These are phyloP conservation scores for Noctua comes DNA, from an alignment of 2,888 invertebrate species.

Conservation along the genomic window DNA sequence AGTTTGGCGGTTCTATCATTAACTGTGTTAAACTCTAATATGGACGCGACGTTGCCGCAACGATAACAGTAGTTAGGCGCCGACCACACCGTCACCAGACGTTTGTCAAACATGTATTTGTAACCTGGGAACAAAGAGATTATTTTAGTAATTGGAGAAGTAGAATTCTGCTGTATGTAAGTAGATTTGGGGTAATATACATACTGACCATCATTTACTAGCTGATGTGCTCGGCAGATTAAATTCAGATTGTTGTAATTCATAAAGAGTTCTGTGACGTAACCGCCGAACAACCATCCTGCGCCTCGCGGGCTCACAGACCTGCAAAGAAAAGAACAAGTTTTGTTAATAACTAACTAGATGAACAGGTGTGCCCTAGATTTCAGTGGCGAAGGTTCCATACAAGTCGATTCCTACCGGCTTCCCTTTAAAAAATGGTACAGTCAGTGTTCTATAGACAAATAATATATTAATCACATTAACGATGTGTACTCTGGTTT, in stretches of 20 bases:
- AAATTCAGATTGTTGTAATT: slow-evolving; percentile 97
- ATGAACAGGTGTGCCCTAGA: neutral
- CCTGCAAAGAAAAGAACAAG: slow-evolving; percentile 82
- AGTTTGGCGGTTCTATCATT: slow-evolving; percentile 95
- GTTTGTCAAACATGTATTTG: slow-evolving; percentile 99
- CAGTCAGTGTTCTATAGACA: too few relatives aligned
- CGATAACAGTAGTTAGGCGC: slow-evolving; percentile 99
- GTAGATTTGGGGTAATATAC: neutral
- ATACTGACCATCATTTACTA: slow-evolving; percentile 98
- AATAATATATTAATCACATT: too few relatives aligned
- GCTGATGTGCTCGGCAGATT: slow-evolving; percentile 99
- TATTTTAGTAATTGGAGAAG: neutral
- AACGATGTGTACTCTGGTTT: too few relatives aligned
- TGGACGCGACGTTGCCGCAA: slow-evolving; percentile 99
- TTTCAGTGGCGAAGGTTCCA: too few relatives aligned
- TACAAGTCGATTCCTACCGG: too few relatives aligned
- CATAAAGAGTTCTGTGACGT: slow-evolving; percentile 98
- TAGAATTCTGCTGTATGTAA: neutral
- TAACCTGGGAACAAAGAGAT: slow-evolving; percentile 92
- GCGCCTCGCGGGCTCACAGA: slow-evolving; percentile 98
- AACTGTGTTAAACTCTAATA: slow-evolving; percentile 96
- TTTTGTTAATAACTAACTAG: neutral
- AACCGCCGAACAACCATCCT: slow-evolving; percentile 99
- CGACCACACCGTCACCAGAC: slow-evolving; percentile 99
- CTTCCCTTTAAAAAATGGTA: too few relatives aligned